A percentile compares a stretch with the other conserved stretches of the same genome.
phyloP scores from a whole-genome alignment of 1,140 invertebrate species.

The Vanessa tameamea region DNA sequence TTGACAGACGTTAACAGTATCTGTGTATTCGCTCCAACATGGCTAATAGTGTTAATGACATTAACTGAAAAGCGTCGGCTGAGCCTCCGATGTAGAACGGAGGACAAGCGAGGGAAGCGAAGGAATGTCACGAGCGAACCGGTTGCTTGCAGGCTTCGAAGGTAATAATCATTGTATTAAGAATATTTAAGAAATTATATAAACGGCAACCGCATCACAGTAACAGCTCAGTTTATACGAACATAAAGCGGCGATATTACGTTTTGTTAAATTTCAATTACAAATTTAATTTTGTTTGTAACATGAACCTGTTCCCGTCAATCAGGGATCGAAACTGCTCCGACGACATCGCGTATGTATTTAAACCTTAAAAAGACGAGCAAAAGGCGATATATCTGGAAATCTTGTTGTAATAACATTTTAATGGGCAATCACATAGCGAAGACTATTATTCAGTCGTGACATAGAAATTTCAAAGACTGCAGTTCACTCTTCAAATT shows the following conservation, averaged over 20 bases:
- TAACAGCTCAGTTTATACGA: neutral
- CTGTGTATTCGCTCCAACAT: constrained; percentile 10
- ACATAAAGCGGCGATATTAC: too few relatives aligned
- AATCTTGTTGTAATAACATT: constrained; percentile 11
- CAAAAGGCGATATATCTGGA: neutral
- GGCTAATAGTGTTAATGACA: constrained; percentile 27
- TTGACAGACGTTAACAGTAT: constrained; percentile 14
- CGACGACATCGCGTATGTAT: constrained; percentile 1
- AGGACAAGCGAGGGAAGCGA: too few relatives aligned
- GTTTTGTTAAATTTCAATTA: too few relatives aligned
- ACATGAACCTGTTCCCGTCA: constrained; percentile 5
- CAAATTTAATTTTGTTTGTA: neutral
- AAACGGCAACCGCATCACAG: neutral
- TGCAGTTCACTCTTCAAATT: neutral
- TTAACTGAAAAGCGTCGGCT: constrained; percentile 13
- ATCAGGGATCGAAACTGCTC: neutral
- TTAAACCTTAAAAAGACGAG: constrained; percentile 4
- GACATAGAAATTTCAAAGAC: neutral
- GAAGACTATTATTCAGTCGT: neutral
- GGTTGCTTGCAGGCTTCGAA: neutral
- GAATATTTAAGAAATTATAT: neutral
- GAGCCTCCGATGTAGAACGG: constrained; percentile 4
- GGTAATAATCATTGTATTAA: neutral
- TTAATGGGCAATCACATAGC: constrained; percentile 5
- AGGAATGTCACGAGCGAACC: constrained; percentile 7